A percentile compares a stretch with the other conserved stretches of the same genome.
These are phyloP conservation scores for Macrosiphum euphorbiae DNA, from an alignment of 2,888 invertebrate species.

Conservation along the genomic window DNA sequence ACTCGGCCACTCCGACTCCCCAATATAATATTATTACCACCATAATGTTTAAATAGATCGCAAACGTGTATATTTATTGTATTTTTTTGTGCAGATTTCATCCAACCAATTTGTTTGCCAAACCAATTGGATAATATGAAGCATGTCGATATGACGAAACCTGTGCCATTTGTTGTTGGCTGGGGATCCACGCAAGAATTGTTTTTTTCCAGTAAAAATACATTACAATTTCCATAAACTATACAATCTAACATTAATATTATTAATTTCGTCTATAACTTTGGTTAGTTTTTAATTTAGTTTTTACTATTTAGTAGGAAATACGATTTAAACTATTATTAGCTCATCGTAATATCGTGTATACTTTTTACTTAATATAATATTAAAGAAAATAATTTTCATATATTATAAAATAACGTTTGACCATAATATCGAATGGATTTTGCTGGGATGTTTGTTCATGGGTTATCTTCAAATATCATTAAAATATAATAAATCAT, in stretches of 20 bases:
- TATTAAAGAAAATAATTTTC: neutral
- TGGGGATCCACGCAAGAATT: conserved; percentile 48
- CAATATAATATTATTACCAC: conserved; percentile 15
- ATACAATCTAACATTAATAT: neutral
- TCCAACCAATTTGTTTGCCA: conserved; percentile 60
- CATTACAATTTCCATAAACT: neutral
- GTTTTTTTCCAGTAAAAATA: neutral
- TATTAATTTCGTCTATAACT: neutral
- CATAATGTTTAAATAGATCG: neutral
- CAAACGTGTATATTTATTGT: neutral
- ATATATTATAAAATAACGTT: neutral
- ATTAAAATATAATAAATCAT: neutral
- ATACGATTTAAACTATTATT: neutral
- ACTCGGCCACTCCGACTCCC: too few relatives aligned
- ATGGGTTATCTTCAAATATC: neutral
- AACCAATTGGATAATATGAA: conserved; percentile 1
- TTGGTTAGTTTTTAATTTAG: neutral
- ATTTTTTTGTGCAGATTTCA: conserved; percentile 36
- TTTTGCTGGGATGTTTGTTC: neutral
- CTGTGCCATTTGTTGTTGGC: conserved; percentile 36
- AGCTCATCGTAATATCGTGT: neutral
- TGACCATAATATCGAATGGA: neutral
- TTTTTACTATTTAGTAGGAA: neutral
- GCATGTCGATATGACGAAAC: neutral
- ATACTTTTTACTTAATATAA: neutral